Conservation (phyloP, 2,888 invertebrate genomes). For the Ceratothoa steindachneri region DNA sequence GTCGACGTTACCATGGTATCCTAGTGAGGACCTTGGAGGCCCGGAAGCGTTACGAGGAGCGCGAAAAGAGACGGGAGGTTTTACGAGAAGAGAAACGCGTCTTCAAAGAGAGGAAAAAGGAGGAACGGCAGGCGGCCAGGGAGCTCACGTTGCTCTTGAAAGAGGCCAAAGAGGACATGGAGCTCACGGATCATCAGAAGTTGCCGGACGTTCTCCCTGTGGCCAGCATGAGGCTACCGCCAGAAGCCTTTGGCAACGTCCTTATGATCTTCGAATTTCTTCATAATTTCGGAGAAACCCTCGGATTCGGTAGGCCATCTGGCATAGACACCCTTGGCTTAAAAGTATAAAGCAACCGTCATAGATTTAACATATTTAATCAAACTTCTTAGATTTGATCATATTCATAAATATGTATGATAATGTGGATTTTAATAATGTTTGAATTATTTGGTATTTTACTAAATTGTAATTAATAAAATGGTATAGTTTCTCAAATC, state of each 20-base stretch:
- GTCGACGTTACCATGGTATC: conserved; percentile 83
- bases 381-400: too few species aligned
- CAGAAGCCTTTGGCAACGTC: conserved; percentile 84
- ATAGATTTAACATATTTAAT: too few species aligned
- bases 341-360: background rate
- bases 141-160: conserved; percentile 40
- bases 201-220: conserved; percentile 65
- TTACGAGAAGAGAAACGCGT: conserved; percentile 77
- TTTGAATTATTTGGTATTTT: too few species aligned
- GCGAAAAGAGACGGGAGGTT: conserved; percentile 66
- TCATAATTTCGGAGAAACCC: conserved; percentile 89
- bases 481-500: too few species aligned
- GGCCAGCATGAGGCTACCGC: conserved; percentile 72
- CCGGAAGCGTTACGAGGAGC: conserved; percentile 79
- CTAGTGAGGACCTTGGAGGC: conserved; percentile 81
- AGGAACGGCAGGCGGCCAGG: conserved; percentile 34
- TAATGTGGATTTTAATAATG: too few species aligned
- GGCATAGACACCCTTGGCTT: conserved; percentile 25
- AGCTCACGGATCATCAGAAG: conserved; percentile 50
- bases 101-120: conserved; percentile 63
- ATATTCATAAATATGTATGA: too few species aligned
- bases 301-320: conserved; percentile 74
- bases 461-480: too few species aligned
- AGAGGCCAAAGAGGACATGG: conserved; percentile 47
- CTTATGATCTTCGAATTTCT: conserved; percentile 95